These are phyloP conservation scores for Eubasilissa splendida DNA, from an alignment of 2,888 invertebrate genomes.

Conservation along the genomic window DNA sequence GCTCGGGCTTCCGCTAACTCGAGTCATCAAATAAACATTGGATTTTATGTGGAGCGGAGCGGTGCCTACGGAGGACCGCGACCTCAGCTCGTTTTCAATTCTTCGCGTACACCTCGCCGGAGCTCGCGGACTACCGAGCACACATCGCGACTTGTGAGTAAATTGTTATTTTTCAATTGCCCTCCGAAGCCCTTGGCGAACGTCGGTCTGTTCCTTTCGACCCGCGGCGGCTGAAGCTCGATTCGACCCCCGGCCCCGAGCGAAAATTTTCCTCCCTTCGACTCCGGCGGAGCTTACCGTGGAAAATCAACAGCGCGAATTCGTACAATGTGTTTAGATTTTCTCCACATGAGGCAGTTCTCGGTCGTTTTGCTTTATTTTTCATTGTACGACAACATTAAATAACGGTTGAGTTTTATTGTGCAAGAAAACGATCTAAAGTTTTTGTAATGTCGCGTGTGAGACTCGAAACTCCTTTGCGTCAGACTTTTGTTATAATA, in stretches of 20 bases:
- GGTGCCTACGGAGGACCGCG: background rate
- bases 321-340: conserved; percentile 33
- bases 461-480: background rate
- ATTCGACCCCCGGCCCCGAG: conserved; percentile 11
- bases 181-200: background rate
- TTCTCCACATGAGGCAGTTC: conserved; percentile 29
- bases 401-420: conserved; percentile 31
- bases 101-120: conserved; percentile 4
- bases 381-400: conserved; percentile 7
- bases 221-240: background rate
- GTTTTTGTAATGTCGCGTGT: conserved; percentile 13
- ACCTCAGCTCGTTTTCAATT: conserved; percentile 28
- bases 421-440: conserved; percentile 26
- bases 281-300: conserved; percentile 13
- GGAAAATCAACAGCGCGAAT: conserved; percentile 31
- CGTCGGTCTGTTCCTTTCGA: conserved; percentile 11
- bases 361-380: conserved; percentile 1
- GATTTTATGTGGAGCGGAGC: conserved; percentile 42
- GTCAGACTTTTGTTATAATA: background rate
- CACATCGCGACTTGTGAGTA: background rate
- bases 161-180: conserved; percentile 21
- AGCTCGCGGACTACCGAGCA: background rate
- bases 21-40: conserved; percentile 53
- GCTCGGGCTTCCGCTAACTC: conserved; percentile 38
- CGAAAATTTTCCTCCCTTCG: conserved; percentile 18